phyloP scores from a whole-genome alignment of 2,797 vertebrate genomes.

The Forpus xanthops region DNA sequence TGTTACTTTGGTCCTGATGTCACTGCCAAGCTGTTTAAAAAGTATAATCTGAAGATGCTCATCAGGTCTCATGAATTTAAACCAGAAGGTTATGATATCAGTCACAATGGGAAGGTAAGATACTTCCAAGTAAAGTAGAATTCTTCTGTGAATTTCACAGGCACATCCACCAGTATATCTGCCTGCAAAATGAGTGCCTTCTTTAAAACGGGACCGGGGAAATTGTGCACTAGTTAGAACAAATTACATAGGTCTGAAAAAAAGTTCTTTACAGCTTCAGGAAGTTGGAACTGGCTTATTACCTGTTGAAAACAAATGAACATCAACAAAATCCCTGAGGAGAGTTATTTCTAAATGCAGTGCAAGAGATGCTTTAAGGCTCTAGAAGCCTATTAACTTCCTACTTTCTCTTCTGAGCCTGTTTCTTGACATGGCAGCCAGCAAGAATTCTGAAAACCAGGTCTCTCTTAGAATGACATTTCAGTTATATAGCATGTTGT shows the following conservation, averaged over 20 bases:
- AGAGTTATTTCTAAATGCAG: not conserved
- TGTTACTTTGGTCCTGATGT: constrained; percentile 96
- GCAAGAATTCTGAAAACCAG: not conserved
- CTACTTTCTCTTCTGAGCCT: not conserved
- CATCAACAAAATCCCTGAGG: not conserved
- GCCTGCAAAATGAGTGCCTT: not conserved
- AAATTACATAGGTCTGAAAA: not conserved
- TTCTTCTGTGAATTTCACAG: not conserved
- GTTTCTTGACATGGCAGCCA: not conserved
- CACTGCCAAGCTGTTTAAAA: constrained; percentile 82
- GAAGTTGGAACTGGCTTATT: not conserved
- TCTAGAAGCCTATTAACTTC: not conserved
- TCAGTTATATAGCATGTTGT: not conserved
- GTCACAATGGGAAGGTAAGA: constrained; percentile 88
- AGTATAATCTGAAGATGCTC: constrained; percentile 86
- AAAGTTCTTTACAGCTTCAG: not conserved
- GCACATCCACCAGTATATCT: not conserved
- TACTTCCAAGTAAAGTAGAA: not conserved
- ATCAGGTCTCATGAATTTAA: constrained; percentile 97
- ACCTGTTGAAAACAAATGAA: not conserved
- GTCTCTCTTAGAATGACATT: not conserved
- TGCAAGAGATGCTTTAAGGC: not conserved
- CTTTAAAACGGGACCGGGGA: not conserved
- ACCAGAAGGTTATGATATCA: constrained; percentile 92
- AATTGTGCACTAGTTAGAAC: not conserved